Evolutionary conservation across 2,888 invertebrate genomes (phyloP).

Genomic region (Adineta ricciae): DNA sequence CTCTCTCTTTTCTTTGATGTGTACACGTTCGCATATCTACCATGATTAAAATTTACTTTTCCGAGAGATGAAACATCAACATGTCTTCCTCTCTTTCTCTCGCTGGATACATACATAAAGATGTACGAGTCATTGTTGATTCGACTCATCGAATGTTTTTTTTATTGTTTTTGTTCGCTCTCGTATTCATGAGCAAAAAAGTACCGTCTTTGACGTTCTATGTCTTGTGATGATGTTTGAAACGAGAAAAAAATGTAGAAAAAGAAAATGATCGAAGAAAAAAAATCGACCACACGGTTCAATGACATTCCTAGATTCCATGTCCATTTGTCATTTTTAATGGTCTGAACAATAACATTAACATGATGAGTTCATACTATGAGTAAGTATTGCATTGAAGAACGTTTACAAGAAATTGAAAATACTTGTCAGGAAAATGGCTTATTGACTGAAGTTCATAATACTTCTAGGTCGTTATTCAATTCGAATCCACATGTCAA

Average conservation of each 20-base stretch:
- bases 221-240: background rate
- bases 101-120: background rate
- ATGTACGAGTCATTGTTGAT: background rate
- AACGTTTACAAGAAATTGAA: background rate
- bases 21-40: too few relatives aligned
- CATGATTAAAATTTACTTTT: too few relatives aligned
- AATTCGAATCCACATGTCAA: background rate
- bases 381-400: background rate
- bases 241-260: background rate
- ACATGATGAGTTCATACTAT: background rate
- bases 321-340: slow-evolving; percentile 7
- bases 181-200: background rate
- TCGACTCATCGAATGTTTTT: background rate
- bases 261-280: background rate
- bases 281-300: background rate
- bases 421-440: background rate
- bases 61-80: slow-evolving; percentile 6
- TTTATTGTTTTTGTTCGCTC: background rate
- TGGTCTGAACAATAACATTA: background rate
- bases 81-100: too few relatives aligned
- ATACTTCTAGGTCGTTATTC: background rate
- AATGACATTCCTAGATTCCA: background rate
- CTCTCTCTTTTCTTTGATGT: too few relatives aligned
- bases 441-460: too few relatives aligned
- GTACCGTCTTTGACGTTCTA: background rate